Percentiles rank a stretch among this genome's conserved stretches.
phyloP scores from a whole-genome alignment of 2,797 vertebrate species.

The Darevskia nairensis region DNA sequence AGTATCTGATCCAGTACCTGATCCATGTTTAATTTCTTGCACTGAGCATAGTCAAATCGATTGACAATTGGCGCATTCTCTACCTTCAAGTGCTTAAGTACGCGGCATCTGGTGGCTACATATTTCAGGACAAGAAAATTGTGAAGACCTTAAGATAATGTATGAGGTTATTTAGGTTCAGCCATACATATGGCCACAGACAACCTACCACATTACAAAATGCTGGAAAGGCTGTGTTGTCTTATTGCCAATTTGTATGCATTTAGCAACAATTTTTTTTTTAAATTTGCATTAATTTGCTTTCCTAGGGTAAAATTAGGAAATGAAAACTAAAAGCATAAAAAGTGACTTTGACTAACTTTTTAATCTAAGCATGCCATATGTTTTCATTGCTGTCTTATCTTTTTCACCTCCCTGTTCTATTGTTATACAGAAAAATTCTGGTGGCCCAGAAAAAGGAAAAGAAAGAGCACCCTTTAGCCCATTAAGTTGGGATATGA shows the following conservation, averaged over 20 bases:
- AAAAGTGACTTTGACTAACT: background rate
- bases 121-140: slow-evolving; percentile 31
- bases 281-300: background rate
- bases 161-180: background rate
- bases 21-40: slow-evolving; percentile 97
- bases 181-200: background rate
- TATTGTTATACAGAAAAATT: background rate
- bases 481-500: background rate
- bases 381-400: background rate
- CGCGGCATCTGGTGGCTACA: slow-evolving; percentile 94
- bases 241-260: background rate
- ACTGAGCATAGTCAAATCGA: slow-evolving; percentile 96
- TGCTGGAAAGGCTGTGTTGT: background rate
- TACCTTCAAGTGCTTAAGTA: slow-evolving; percentile 93
- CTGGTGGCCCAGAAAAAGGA: background rate
- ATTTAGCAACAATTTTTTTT: background rate
- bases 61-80: slow-evolving; percentile 95
- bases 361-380: background rate
- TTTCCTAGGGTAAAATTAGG: background rate
- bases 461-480: background rate
- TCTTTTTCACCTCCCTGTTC: background rate
- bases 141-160: background rate
- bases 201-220: background rate
- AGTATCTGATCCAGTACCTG: slow-evolving; percentile 98
- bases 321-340: background rate